Percentiles rank a stretch among this genome's conserved stretches.
phyloP scores from a whole-genome alignment of 2,888 invertebrate species.

The Sminthurinus aureus region DNA sequence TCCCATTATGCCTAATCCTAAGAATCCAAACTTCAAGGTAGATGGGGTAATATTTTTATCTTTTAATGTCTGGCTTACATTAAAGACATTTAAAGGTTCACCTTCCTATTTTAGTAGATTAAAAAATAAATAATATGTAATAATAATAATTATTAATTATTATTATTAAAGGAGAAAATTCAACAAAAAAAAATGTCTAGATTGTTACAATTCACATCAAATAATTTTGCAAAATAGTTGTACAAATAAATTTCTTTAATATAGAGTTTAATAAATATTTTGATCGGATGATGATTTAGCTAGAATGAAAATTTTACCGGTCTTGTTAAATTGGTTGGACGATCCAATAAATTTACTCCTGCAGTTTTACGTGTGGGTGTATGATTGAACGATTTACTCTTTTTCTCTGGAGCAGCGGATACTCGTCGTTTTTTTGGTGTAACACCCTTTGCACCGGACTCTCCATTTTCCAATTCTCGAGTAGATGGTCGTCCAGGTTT shows the following conservation, averaged over 20 bases:
- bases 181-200: background rate
- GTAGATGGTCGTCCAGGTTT: constrained; percentile 28
- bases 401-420: constrained; percentile 33
- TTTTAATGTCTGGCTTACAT: constrained; percentile 77
- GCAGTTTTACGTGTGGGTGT: constrained; percentile 66
- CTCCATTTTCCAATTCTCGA: constrained; percentile 39
- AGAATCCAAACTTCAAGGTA: constrained; percentile 87
- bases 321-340: constrained; percentile 73
- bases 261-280: too few relatives aligned
- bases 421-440: constrained; percentile 40
- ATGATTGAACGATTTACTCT: constrained; percentile 53
- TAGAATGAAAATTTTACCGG: constrained; percentile 66
- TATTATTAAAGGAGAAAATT: background rate
- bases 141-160: background rate
- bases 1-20: constrained; percentile 95
- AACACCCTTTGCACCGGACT: constrained; percentile 33
- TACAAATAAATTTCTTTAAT: too few relatives aligned
- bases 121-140: constrained; percentile 61
- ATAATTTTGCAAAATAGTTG: too few relatives aligned
- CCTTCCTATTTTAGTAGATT: constrained; percentile 70
- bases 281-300: too few relatives aligned
- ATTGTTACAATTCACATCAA: background rate
- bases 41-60: constrained; percentile 88
- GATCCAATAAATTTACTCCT: constrained; percentile 70
- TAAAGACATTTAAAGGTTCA: constrained; percentile 78